Base-by-base conservation (phyloP, 2,797 vertebrate species). In the Sebastes alutus region DNA sequence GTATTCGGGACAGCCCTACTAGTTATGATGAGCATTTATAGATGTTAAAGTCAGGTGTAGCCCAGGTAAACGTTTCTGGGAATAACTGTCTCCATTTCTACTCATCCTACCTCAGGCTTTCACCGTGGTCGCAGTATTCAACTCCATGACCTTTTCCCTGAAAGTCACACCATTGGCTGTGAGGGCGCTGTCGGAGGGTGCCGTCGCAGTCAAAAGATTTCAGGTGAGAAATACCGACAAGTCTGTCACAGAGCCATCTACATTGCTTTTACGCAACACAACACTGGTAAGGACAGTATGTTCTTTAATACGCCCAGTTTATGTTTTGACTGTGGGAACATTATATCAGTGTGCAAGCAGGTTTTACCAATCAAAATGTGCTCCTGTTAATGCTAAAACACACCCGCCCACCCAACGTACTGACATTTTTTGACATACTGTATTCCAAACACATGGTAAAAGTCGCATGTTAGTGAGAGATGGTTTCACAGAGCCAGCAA, bases 61-160 rank as follows among this genome's bases (percentile, higher is more conserved):
- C 4, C 4, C n/a, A 64, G 25, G 2, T 75, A 49, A 62, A 33
- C 1, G 5, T 61, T 11, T 38, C 4, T 18, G 18, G 2, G 2
- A 74, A 27, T 76, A 71, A 76, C 33, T 52, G 13, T 76, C 46
- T 63, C 46, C 5, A 5, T 87, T 20, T 85, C 5, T 80, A 3
- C 64, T 25, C 38, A 27, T 59, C n/a, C 76, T 52, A 12, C 68
- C 14, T 23, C 87, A 97, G 97, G 96, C 96, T 54, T 97, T 97
- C 87, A 97, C 97, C 6, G 93, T 97, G 32, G 95, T 97, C 25
- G 94, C 96, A 23, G 95, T 97, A 80, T 97, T 96, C 92, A 97
- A 96, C 89, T 96, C 96, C 87, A 97, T 97, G 96, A 96, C 96
- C 25, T 97, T 96, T 88, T 93, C 96, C 71, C 91, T 97, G 49